Percentiles rank a stretch among this genome's conserved stretches.
Evolutionary conservation across 1,140 invertebrate species (phyloP).

Genomic region (Zeugodacus cucurbitae): DNA sequence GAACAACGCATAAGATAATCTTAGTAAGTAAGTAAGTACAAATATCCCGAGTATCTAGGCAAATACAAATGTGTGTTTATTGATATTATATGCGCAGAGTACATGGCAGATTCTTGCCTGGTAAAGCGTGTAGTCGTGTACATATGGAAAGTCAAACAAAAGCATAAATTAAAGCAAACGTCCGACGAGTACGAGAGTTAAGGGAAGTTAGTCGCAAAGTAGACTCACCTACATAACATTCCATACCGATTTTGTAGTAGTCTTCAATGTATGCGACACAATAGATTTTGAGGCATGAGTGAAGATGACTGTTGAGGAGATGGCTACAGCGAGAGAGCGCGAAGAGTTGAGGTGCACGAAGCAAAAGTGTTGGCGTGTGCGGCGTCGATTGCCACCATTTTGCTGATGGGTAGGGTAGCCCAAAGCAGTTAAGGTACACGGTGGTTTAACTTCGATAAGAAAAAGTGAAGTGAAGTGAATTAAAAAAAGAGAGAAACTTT

Average conservation of each 20-base stretch:
- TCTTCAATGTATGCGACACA: background rate
- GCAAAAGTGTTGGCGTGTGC: constrained; percentile 6
- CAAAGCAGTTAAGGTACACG: background rate
- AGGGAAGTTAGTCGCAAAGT: background rate
- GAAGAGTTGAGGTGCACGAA: background rate
- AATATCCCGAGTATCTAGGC: constrained; percentile 2
- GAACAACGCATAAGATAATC: constrained; percentile 13
- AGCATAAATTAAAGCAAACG: constrained; percentile 5
- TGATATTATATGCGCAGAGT: background rate
- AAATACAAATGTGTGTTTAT: background rate
- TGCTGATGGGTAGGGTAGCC: background rate
- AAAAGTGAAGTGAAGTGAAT: background rate
- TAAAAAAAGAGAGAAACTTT: background rate
- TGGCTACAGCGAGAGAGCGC: background rate
- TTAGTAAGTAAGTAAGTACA: constrained; percentile 35
- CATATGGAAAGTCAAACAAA: background rate
- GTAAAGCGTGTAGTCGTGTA: background rate
- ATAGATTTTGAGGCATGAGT: background rate
- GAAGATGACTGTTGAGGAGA: background rate
- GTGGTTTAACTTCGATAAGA: background rate
- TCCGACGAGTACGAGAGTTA: background rate
- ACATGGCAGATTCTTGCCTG: background rate
- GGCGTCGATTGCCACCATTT: constrained; percentile 8
- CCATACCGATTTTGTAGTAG: background rate
- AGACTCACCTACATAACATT: background rate